phyloP scores from a whole-genome alignment of 2,113 vertebrate genomes.

The Mugil cephalus region DNA sequence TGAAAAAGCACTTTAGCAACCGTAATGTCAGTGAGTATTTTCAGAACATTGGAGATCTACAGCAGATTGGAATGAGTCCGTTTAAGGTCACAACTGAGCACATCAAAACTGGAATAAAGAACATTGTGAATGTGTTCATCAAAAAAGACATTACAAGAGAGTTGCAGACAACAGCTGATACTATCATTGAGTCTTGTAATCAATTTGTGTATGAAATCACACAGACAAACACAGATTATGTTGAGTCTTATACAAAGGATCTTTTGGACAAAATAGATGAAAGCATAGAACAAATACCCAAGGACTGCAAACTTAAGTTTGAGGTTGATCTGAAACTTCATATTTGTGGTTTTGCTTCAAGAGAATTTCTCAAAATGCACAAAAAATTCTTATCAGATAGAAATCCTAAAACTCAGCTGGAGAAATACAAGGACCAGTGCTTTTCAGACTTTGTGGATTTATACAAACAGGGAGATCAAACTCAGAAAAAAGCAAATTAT shows the following conservation, averaged over 20 bases:
- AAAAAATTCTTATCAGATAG: conserved; percentile 31
- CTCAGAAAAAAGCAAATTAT: conserved; percentile 46
- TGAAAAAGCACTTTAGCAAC: too few species aligned
- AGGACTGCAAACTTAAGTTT: background rate
- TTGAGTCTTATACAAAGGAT: conserved; percentile 36
- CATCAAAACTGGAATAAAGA: background rate
- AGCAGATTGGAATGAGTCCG: background rate
- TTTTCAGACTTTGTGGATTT: conserved; percentile 59
- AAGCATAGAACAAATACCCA: background rate
- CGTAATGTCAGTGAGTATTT: too few species aligned
- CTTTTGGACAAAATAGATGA: conserved; percentile 58
- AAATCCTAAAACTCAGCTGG: conserved; percentile 40
- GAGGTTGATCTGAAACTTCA: conserved; percentile 62
- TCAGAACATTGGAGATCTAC: too few species aligned
- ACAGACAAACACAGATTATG: conserved; percentile 60
- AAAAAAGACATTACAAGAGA: too few species aligned
- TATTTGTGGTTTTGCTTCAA: conserved; percentile 67
- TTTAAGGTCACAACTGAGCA: background rate
- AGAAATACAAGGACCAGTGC: conserved; percentile 55
- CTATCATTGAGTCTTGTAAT: conserved; percentile 18
- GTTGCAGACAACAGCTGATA: conserved; percentile 4
- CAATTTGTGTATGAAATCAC: conserved; percentile 24
- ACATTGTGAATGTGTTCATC: too few species aligned
- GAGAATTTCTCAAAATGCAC: conserved; percentile 64
- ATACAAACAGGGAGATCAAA: conserved; percentile 41